Percentiles rank a stretch among this genome's conserved stretches.
These are phyloP conservation scores for Hippolais icterina DNA, from an alignment of 2,113 vertebrate species.

Conservation along the genomic window DNA sequence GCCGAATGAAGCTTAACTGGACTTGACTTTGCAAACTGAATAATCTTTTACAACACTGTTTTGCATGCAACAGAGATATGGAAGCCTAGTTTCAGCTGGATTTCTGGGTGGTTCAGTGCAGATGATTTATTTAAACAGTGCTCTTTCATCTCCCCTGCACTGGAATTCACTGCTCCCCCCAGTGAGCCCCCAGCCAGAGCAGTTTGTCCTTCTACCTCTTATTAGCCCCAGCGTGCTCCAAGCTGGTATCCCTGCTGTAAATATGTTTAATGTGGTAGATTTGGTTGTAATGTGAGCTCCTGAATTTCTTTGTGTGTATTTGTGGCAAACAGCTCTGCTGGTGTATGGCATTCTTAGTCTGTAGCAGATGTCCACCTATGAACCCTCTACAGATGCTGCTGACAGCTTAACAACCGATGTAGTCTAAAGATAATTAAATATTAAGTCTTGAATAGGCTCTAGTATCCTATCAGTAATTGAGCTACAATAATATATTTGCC, in stretches of 20 bases:
- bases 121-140: not conserved
- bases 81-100: not conserved
- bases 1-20: not conserved
- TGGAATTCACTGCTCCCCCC: not conserved
- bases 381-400: not conserved
- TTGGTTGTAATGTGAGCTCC: not conserved
- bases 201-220: not conserved
- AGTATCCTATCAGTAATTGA: slow-evolving; percentile 5
- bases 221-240: not conserved
- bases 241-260: not conserved
- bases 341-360: not conserved
- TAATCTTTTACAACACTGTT: not conserved
- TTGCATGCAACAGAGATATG: not conserved
- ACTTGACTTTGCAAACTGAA: not conserved
- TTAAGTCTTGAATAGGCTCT: slow-evolving; percentile 2
- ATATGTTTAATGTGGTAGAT: not conserved
- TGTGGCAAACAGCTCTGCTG: not conserved
- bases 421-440: slow-evolving; percentile 41
- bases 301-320: not conserved
- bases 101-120: not conserved
- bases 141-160: not conserved
- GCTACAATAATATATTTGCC: not conserved
- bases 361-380: not conserved
- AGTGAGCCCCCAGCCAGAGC: not conserved
- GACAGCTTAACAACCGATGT: not conserved